phyloP scores from a whole-genome alignment of 1,140 invertebrate species.

The Diprion similis region DNA sequence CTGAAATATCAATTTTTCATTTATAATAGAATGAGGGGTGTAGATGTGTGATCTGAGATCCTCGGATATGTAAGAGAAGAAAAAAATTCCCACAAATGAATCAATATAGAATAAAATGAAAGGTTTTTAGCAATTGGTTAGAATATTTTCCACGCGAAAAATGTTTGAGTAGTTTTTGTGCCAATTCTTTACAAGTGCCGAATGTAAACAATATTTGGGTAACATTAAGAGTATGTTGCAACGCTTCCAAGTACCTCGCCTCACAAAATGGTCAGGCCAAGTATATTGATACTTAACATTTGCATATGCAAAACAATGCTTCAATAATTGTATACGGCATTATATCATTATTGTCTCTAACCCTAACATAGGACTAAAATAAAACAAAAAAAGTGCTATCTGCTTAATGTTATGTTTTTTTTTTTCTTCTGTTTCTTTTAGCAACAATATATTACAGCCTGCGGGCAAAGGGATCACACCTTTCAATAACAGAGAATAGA shows the following conservation, averaged over 20 bases:
- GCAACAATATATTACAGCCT: slow-evolving; percentile 2
- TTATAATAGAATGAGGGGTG: too few relatives aligned
- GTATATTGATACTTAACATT: not conserved
- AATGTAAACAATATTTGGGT: not conserved
- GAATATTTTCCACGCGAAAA: not conserved
- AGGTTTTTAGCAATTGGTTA: too few relatives aligned
- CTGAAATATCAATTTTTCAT: too few relatives aligned
- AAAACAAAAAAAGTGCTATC: not conserved
- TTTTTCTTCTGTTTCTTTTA: not conserved
- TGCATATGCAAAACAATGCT: not conserved
- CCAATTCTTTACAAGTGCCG: not conserved
- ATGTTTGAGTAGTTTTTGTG: not conserved
- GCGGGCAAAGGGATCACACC: not conserved
- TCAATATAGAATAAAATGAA: too few relatives aligned
- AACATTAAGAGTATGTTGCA: not conserved
- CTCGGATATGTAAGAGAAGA: too few relatives aligned
- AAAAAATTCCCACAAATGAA: too few relatives aligned
- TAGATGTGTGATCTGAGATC: too few relatives aligned
- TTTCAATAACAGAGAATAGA: not conserved
- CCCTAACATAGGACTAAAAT: not conserved
- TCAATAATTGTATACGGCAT: not conserved
- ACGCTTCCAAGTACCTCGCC: not conserved
- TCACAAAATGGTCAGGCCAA: not conserved
- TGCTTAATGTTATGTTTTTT: not conserved
- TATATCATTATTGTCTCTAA: slow-evolving; percentile 4